phyloP scores from a whole-genome alignment of 2,797 vertebrate genomes.

The Aldrovandia affinis region DNA sequence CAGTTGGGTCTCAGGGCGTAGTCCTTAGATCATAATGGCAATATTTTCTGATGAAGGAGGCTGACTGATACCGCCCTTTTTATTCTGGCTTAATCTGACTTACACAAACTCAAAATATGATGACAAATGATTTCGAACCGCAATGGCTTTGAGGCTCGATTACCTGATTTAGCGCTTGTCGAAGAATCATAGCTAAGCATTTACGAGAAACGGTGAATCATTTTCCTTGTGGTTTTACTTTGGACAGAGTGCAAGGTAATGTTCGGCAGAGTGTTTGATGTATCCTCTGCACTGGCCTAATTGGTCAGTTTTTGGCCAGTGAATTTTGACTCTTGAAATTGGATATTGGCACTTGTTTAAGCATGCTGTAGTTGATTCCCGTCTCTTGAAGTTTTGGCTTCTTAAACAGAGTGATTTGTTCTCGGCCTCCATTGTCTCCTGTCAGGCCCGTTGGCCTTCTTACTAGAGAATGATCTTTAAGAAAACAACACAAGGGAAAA shows the following conservation, averaged over 20 bases:
- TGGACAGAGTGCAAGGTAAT: not conserved
- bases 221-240: not conserved
- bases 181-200: too few relatives aligned
- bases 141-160: too few relatives aligned
- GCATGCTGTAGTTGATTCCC: not conserved
- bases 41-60: not conserved
- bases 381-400: not conserved
- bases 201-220: not conserved
- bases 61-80: not conserved
- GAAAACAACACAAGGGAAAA: too few relatives aligned
- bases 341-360: not conserved
- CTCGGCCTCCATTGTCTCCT: too few relatives aligned
- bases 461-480: too few relatives aligned
- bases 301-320: not conserved
- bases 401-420: slow-evolving; percentile 17
- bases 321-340: not conserved
- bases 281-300: not conserved
- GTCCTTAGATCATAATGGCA: not conserved
- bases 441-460: too few relatives aligned
- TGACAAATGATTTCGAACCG: not conserved
- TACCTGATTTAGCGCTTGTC: too few relatives aligned
- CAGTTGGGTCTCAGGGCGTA: not conserved
- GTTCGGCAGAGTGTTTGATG: not conserved
- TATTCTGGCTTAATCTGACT: not conserved
- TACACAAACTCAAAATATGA: not conserved